Evolutionary conservation across 2,888 invertebrate genomes (phyloP).

Genomic region (Frankliniella fusca): DNA sequence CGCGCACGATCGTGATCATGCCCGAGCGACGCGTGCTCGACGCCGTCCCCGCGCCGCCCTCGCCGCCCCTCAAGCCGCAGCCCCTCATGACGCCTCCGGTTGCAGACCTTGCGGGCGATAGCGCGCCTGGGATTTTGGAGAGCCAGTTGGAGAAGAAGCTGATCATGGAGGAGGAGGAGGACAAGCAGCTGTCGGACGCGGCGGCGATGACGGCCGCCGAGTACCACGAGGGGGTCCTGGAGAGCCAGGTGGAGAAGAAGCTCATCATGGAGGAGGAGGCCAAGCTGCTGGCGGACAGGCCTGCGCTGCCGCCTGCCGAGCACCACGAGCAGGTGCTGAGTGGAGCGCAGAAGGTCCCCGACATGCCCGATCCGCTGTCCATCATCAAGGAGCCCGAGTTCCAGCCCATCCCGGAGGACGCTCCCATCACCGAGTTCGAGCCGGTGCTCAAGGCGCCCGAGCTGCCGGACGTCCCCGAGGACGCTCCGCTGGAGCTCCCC

Average conservation of each 20-base stretch:
- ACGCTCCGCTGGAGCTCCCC: background rate
- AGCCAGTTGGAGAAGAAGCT: background rate
- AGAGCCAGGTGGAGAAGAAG: background rate
- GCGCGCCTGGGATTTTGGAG: constrained; percentile 15
- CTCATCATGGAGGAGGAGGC: background rate
- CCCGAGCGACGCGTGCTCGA: background rate
- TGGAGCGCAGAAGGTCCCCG: background rate
- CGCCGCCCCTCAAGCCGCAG: constrained; percentile 5
- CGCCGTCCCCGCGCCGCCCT: constrained; percentile 11
- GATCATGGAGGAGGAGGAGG: background rate
- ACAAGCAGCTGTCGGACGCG: background rate
- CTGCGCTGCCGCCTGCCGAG: background rate
- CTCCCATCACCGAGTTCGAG: constrained; percentile 4
- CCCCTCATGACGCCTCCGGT: background rate
- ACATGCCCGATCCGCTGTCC: background rate
- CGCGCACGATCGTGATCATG: background rate
- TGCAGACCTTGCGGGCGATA: background rate
- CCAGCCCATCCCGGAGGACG: constrained; percentile 5
- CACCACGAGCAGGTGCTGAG: background rate
- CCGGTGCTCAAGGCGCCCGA: constrained; percentile 11
- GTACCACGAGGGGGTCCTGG: background rate
- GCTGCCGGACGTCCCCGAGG: background rate
- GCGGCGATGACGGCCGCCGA: background rate
- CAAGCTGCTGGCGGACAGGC: background rate
- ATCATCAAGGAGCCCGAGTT: constrained; percentile 7